phyloP scores from a whole-genome alignment of 2,113 vertebrate species.

The Triplophysa tibetana region DNA sequence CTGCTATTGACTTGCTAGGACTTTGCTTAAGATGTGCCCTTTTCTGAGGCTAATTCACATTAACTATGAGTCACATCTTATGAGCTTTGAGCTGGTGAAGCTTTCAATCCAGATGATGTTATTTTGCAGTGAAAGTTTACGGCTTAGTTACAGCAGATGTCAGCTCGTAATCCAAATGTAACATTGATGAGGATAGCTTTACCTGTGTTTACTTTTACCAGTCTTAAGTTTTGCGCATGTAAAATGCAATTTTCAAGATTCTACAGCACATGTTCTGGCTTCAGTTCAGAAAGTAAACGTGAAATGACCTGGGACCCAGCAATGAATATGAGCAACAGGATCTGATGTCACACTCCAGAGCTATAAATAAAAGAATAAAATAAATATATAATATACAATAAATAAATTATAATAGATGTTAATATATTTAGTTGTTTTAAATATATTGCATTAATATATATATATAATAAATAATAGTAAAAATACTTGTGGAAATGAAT shows the following conservation, averaged over 20 bases:
- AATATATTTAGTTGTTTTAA: no score
- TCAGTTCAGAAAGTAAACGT: no score
- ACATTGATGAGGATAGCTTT: neutral
- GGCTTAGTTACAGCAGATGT: neutral
- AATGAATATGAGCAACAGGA: no score
- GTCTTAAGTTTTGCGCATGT: neutral
- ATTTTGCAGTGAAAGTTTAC: slow-evolving; percentile 3
- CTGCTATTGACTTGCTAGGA: slow-evolving; percentile 14
- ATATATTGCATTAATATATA: no score
- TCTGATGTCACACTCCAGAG: no score
- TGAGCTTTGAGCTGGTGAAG: neutral
- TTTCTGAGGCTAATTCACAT: slow-evolving; percentile 31
- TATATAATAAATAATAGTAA: no score
- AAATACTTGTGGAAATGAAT: no score
- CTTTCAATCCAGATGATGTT: neutral
- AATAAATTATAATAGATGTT: no score
- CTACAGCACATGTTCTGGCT: no score
- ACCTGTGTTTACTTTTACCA: neutral
- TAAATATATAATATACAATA: no score
- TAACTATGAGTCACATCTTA: slow-evolving; percentile 21
- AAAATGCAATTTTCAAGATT: neutral
- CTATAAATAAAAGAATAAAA: no score
- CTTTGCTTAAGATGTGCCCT: slow-evolving; percentile 19
- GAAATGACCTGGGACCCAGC: no score
- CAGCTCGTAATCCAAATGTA: neutral